Percentiles rank a stretch among this genome's conserved stretches.
Conservation (phyloP, 1,140 invertebrate genomes). For the Plutomurus gul region DNA sequence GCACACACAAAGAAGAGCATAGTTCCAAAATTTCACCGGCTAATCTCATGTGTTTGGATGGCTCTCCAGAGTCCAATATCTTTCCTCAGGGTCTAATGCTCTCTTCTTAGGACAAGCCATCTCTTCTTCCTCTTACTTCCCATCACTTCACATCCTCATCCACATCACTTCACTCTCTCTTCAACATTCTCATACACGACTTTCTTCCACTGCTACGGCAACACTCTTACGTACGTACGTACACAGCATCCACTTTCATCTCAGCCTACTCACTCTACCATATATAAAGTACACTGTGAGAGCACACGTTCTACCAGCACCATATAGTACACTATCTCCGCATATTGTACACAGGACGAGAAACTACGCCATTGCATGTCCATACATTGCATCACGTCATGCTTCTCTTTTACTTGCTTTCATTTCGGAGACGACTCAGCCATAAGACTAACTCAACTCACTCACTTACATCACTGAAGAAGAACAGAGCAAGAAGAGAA, state of each 20-base stretch:
- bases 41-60: constrained; percentile 54
- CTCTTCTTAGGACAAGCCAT: constrained; percentile 49
- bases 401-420: constrained; percentile 27
- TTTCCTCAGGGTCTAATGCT: constrained; percentile 52
- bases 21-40: constrained; percentile 50
- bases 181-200: constrained; percentile 25
- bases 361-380: constrained; percentile 25
- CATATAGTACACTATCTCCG: background rate
- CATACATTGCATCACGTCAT: constrained; percentile 24
- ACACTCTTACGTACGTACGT: too few species aligned
- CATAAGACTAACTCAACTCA: constrained; percentile 3
- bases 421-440: background rate
- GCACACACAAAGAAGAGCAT: constrained; percentile 9
- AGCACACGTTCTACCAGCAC: too few species aligned
- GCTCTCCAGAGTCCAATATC: constrained; percentile 50
- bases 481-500: background rate
- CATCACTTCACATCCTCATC: constrained; percentile 37
- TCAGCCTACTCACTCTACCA: background rate
- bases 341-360: background rate
- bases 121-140: constrained; percentile 39
- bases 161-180: constrained; percentile 23
- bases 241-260: too few species aligned
- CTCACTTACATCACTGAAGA: background rate
- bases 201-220: background rate
- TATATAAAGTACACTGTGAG: background rate